Evolutionary conservation across 2,797 vertebrate genomes (phyloP), one percentile per base, ranked within the genome.

Genomic region (Helostoma temminkii): DNA sequence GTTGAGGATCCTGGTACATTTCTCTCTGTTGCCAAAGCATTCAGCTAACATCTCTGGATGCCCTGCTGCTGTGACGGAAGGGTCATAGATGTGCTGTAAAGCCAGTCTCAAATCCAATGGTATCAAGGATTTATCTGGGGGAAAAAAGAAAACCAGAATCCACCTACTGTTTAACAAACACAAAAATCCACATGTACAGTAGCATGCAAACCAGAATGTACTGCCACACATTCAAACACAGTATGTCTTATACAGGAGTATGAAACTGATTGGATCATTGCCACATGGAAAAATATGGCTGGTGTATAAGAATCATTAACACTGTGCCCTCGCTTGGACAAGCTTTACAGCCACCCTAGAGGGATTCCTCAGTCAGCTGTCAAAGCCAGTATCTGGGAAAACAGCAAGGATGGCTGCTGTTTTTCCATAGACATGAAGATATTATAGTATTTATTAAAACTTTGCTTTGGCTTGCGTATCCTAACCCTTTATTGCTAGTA

Each of bases 11-110:
- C 55, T 36, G 66, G 61, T 48, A n/a, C 39, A 53, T 50, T 36
- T 83, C 65, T 73, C 56, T 78, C 39, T 63, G 66, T 30, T 74
- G 75, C 69, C 66, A 74, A 68, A 76, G 57, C 60, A 56, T 50
- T 78, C 60, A 57, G 53, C 73, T 14, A 50, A 62, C 67, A 50
- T 58, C 50, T 80, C 63, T 69, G 36, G 53, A 71, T 68, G 69
- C 68, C 64, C 42, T 22, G 22, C 70, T 69, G 68, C 68, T 66
- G 71, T 34, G 41, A 71, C 53, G 37, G 56, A 59, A 37, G 54
- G 25, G 41, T 9, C 41, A 73, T 81, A 68, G 67, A 61, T 19
- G 50, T 10, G 41, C 45, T 74, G 43, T 59, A 42, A 67, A 66
- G 32, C 19, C 25, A 19, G 39, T 50, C 48, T 19, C 14, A 28